Evolutionary conservation across 2,113 vertebrate species (phyloP).

Genomic region (Centropus bengalensis): DNA sequence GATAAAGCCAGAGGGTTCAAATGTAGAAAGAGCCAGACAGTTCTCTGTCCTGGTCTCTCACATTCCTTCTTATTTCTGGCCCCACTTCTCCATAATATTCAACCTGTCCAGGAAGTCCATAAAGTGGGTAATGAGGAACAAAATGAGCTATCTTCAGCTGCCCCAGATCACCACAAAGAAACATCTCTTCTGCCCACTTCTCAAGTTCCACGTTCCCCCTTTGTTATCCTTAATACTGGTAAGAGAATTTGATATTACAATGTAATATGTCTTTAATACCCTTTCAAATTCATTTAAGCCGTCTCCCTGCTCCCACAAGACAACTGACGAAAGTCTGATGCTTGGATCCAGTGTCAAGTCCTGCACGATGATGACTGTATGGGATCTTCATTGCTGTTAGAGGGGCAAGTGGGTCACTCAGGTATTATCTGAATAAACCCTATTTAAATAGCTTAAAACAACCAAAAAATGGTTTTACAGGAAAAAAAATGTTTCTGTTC

Average conservation of each 20-base stretch:
- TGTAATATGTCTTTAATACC: neutral
- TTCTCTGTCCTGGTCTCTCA: neutral
- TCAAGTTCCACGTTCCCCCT: neutral
- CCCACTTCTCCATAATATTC: neutral
- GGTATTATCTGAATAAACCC: neutral
- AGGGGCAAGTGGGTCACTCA: neutral
- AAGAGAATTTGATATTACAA: neutral
- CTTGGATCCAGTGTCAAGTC: neutral
- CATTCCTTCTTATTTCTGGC: neutral
- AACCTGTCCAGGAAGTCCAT: neutral
- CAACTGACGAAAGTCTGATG: neutral
- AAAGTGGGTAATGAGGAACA: rapidly evolving
- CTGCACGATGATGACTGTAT: rapidly evolving
- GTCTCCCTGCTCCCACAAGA: neutral
- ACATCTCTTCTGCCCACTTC: neutral
- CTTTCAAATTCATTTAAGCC: neutral
- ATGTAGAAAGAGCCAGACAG: neutral
- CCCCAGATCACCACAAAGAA: neutral
- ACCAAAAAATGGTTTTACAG: neutral
- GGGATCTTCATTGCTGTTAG: neutral
- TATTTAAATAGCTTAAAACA: neutral
- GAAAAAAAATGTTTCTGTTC: neutral
- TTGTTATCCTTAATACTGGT: neutral
- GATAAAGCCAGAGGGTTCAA: neutral
- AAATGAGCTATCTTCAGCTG: neutral